These are phyloP conservation scores for Muntiacus muntjak DNA, from an alignment of 2,113 vertebrate genomes.

Conservation along the genomic window DNA sequence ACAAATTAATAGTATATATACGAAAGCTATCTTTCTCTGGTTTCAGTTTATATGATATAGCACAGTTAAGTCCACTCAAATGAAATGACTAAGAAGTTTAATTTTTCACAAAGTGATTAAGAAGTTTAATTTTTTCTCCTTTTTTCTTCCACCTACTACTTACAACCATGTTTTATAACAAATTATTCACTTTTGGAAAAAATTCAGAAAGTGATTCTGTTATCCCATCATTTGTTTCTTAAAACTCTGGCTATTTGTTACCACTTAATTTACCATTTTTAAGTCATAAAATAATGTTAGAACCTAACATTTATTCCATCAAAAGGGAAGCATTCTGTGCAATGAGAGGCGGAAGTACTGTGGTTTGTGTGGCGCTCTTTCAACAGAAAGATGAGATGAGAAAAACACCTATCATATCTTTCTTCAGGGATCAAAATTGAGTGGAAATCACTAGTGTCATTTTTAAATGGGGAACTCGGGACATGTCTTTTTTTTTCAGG, in stretches of 20 bases:
- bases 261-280: neutral
- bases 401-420: neutral
- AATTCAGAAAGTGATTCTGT: neutral
- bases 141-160: neutral
- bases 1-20: neutral
- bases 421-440: neutral
- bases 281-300: neutral
- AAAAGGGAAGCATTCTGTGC: neutral
- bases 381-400: neutral
- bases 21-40: neutral
- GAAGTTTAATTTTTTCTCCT: neutral
- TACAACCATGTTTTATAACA: neutral
- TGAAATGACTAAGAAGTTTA: neutral
- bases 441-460: neutral
- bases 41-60: neutral
- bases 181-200: neutral
- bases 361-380: neutral
- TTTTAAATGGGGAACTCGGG: neutral
- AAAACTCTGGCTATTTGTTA: neutral
- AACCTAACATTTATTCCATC: neutral
- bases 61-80: neutral
- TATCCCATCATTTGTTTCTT: neutral
- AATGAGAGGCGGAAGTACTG: neutral
- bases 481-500: neutral
- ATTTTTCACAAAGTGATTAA: neutral